Base-by-base conservation (phyloP, 2,113 vertebrate species). In the Phylloscopus trochilus region DNA sequence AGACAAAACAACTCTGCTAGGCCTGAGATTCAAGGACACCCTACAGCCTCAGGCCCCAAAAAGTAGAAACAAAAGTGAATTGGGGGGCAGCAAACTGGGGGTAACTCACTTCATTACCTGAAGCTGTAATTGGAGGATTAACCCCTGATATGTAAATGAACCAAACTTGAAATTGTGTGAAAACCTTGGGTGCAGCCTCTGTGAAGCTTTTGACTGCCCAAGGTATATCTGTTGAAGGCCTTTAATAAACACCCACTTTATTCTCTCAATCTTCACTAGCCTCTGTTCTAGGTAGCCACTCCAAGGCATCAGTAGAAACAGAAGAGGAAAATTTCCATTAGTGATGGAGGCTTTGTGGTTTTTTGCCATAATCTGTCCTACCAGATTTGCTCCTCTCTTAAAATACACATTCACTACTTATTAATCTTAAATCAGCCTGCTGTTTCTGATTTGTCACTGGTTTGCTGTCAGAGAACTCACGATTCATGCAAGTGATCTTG, bases 401-500 rank as follows among this genome's bases (percentile, higher is more conserved):
- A 75, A 78, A 78, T 5, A 46, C 6, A 22, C 5, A 0, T 27
- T 33, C 9, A 21, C 27, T 31, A 27, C 22, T 90, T 13, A 59
- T 52, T 28, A 26, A 46, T 49, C 31, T 15, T 13, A 59, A 76
- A 51, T 55, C 12, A 74, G 17, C n/a, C 39, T 9, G 1, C 23
- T 35, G 4, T 17, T 87, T 68, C 41, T 72, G 56, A 26, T 24
- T 33, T 18, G 41, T 17, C 68, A 93, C 73, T 46, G 85, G 44
- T 72, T 97, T 90, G 51, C 83, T 95, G 73, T 97, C 92, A 94
- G 94, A 89, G 81, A 94, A 99, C 99, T 99, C 98, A 99, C 99
- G 98, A 94, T 97, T 99, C 98, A 99, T 97, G 98, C 99, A 99
- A 97, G 98, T 97, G 92, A 99, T 99, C 98, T 99, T 99, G 77